Evolutionary conservation across 1,140 invertebrate species (phyloP).

Genomic region (Hylyphantes graminicola): DNA sequence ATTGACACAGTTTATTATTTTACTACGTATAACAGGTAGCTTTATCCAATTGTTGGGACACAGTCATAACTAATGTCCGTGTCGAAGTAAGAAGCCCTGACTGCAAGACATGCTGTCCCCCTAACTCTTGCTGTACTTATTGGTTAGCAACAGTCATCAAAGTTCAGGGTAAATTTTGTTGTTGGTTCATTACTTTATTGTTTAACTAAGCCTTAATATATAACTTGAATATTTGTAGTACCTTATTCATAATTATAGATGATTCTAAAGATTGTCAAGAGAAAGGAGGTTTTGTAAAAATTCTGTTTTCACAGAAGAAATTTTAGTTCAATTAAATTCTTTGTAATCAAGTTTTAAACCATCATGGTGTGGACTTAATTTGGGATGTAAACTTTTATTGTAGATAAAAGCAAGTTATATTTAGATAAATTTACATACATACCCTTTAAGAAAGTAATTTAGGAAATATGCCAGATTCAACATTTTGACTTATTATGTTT

Average conservation of each 20-base stretch:
- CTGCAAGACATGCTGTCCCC: constrained; percentile 72
- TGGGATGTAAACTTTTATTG: not conserved
- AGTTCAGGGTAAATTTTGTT: constrained; percentile 74
- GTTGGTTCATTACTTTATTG: not conserved
- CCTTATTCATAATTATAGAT: not conserved
- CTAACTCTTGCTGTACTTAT: constrained; percentile 74
- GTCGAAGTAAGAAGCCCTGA: constrained; percentile 94
- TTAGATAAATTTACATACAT: too few species aligned
- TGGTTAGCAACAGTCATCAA: constrained; percentile 94
- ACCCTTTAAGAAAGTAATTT: too few species aligned
- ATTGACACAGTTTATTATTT: too few species aligned
- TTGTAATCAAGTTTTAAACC: not conserved
- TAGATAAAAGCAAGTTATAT: not conserved
- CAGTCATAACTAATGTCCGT: constrained; percentile 91
- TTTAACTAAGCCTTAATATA: not conserved
- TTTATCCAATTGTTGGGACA: constrained; percentile 92
- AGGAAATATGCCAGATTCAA: too few species aligned
- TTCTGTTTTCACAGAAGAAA: not conserved
- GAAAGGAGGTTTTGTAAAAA: too few species aligned
- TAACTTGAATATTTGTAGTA: not conserved
- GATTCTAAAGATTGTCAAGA: not conserved
- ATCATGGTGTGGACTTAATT: not conserved
- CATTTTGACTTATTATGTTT: too few species aligned
- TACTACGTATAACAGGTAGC: constrained; percentile 75
- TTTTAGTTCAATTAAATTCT: not conserved